Conservation (phyloP, 2,888 invertebrate species). For the Ecliptopera silaceata region DNA sequence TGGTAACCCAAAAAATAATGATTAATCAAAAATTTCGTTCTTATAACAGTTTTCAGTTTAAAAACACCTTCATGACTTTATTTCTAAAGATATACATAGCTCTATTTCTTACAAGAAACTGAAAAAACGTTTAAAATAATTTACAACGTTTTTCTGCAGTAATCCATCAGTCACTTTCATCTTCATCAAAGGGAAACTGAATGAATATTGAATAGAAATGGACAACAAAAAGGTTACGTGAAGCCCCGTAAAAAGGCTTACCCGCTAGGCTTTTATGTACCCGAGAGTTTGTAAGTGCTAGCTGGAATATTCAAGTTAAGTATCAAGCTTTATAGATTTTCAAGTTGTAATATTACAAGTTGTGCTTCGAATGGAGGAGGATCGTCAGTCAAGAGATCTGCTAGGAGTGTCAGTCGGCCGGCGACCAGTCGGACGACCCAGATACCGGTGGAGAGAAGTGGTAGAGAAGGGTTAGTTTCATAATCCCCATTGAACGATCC, state of each 20-base stretch:
- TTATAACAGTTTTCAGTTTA: no score
- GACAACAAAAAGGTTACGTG: conserved; percentile 46
- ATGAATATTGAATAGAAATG: conserved; percentile 46
- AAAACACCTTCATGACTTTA: no score
- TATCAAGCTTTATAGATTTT: conserved; percentile 41
- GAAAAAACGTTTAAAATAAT: background rate
- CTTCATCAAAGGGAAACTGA: conserved; percentile 43
- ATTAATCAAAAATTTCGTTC: no score
- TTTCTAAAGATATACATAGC: no score
- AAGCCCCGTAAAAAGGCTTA: conserved; percentile 40
- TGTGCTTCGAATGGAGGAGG: background rate
- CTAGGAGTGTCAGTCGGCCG: no score
- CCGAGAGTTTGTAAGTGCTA: conserved; percentile 48
- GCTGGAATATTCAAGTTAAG: conserved; percentile 51
- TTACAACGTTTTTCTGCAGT: conserved; percentile 31
- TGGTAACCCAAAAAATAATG: no score
- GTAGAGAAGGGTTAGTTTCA: no score
- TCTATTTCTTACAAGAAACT: no score
- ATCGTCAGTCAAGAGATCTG: no score
- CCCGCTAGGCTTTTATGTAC: conserved; percentile 48
- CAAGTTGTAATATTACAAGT: conserved; percentile 41
- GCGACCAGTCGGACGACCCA: no score
- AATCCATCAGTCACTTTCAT: conserved; percentile 35
- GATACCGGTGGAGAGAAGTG: no score
- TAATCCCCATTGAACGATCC: no score